phyloP scores from a whole-genome alignment of 2,888 invertebrate genomes.

The Eucriotettix oculatus region DNA sequence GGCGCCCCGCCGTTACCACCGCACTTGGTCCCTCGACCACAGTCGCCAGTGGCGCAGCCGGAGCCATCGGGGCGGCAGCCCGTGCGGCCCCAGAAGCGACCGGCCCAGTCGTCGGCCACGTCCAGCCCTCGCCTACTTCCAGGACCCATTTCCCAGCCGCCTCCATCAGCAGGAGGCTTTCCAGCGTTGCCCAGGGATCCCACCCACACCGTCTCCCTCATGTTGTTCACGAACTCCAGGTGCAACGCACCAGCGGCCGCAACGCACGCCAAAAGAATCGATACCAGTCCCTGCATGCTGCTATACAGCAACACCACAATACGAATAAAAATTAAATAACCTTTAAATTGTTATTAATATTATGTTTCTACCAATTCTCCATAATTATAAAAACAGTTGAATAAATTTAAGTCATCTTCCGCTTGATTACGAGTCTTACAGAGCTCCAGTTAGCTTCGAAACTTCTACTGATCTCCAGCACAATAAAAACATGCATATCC shows the following conservation, averaged over 20 bases:
- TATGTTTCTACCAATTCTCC: no score
- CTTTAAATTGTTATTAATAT: no score
- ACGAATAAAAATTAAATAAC: no score
- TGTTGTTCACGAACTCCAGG: constrained; percentile 1
- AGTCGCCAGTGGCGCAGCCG: constrained; percentile 25
- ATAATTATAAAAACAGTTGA: no score
- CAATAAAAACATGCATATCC: no score
- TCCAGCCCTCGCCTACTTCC: not conserved
- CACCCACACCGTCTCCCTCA: constrained; percentile 4
- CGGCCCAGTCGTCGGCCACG: constrained; percentile 23
- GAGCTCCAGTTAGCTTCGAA: no score
- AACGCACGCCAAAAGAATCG: not conserved
- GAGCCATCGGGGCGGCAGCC: constrained; percentile 18
- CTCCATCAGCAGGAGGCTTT: not conserved
- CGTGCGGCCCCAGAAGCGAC: constrained; percentile 29
- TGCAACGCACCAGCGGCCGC: not conserved
- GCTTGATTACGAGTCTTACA: no score
- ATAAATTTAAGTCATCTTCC: no score
- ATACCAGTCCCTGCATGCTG: not conserved
- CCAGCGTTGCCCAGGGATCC: constrained; percentile 5
- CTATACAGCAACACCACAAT: no score
- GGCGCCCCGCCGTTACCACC: constrained; percentile 27
- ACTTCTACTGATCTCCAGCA: no score
- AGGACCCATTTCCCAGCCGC: constrained; percentile 4
- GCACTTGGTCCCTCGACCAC: constrained; percentile 26